A percentile compares a stretch with the other conserved stretches of the same genome.
phyloP scores from a whole-genome alignment of 2,888 invertebrate species.

The Monopis laevigella region DNA sequence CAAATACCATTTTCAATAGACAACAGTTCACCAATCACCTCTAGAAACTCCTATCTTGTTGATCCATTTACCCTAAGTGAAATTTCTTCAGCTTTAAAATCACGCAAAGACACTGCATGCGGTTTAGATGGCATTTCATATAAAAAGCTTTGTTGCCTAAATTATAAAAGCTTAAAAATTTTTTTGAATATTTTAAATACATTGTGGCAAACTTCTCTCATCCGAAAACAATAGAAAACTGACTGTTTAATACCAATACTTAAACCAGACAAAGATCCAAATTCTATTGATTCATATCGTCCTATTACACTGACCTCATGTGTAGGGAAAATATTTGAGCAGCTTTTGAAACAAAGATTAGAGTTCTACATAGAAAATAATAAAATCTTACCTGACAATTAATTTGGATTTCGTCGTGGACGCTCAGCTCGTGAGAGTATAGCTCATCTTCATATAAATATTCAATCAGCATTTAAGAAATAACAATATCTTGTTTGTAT shows the following conservation, averaged over 20 bases:
- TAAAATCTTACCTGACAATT: constrained; percentile 14
- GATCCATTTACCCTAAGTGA: constrained; percentile 15
- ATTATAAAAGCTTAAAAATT: constrained; percentile 11
- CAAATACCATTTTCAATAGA: neutral
- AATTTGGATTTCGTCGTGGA: constrained; percentile 15
- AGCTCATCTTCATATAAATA: constrained; percentile 2
- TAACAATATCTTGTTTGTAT: constrained; percentile 1
- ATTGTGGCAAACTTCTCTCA: constrained; percentile 13
- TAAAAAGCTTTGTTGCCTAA: constrained; percentile 16
- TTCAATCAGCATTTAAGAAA: neutral
- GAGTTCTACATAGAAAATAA: constrained; percentile 15
- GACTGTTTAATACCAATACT: constrained; percentile 19
- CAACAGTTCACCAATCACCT: neutral
- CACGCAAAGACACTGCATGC: constrained; percentile 17
- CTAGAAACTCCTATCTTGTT: constrained; percentile 7
- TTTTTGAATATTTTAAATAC: constrained; percentile 17
- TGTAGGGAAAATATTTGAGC: constrained; percentile 19
- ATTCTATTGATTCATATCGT: constrained; percentile 15
- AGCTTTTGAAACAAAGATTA: constrained; percentile 17
- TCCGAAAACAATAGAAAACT: constrained; percentile 18
- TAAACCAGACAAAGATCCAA: constrained; percentile 16
- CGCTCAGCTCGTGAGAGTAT: constrained; percentile 9
- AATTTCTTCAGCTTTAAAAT: constrained; percentile 13
- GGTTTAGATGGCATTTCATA: constrained; percentile 18
- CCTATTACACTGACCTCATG: constrained; percentile 19